Conservation (phyloP, 1,140 invertebrate species). For the Panagrolaimus sp. region DNA sequence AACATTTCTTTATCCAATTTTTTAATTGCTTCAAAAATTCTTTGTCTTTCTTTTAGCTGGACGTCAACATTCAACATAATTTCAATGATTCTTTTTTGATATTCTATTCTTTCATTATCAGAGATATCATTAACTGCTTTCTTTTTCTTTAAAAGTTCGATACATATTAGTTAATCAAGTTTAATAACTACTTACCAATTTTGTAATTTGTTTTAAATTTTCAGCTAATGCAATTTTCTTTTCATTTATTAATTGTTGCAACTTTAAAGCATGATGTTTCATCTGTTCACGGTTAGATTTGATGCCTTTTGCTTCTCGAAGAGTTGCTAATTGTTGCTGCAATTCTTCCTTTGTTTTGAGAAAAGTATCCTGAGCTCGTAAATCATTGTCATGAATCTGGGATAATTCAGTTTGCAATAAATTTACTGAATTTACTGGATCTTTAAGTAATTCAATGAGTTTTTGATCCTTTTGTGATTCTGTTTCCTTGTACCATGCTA, state of each 20-base stretch:
- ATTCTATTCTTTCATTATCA: not conserved
- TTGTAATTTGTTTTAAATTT: not conserved
- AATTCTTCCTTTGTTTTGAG: slow-evolving; percentile 1
- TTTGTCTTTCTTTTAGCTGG: not conserved
- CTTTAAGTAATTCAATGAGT: not conserved
- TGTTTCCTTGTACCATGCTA: not conserved
- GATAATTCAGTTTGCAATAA: not conserved
- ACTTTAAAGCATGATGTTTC: not conserved
- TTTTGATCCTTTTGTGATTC: not conserved
- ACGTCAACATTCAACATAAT: not conserved
- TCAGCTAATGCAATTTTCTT: not conserved
- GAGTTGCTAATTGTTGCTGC: not conserved
- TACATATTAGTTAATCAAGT: too few relatives aligned
- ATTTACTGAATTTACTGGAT: not conserved
- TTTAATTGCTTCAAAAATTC: not conserved
- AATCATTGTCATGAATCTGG: slow-evolving; percentile 1
- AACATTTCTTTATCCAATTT: slow-evolving; percentile 2
- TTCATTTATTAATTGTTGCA: not conserved
- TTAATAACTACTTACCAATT: not conserved
- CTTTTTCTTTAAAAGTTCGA: not conserved
- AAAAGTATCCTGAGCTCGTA: not conserved
- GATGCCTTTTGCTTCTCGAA: not conserved
- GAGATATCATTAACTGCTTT: not conserved
- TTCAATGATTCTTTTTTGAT: not conserved
- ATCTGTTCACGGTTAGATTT: not conserved